These are phyloP conservation scores for Caenorhabditis wallacei DNA, from an alignment of 2,888 invertebrate genomes.

Conservation along the genomic window DNA sequence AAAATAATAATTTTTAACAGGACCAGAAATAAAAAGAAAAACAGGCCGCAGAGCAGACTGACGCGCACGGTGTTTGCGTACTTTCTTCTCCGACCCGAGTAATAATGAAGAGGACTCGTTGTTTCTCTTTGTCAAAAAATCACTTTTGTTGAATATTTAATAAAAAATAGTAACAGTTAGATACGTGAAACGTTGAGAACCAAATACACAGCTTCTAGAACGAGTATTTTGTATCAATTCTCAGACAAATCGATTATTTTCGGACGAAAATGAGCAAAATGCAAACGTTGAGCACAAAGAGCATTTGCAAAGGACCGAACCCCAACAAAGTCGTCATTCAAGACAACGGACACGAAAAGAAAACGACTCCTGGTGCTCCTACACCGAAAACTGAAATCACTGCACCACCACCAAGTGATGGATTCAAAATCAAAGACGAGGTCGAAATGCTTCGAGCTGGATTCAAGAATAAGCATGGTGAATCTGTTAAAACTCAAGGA, in stretches of 20 bases:
- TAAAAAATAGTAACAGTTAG: too few species aligned
- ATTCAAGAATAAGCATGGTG: constrained; percentile 61
- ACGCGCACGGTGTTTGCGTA: constrained; percentile 19
- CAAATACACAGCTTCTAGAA: too few species aligned
- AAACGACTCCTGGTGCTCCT: constrained; percentile 36
- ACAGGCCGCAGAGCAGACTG: not conserved
- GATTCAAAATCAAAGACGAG: constrained; percentile 59
- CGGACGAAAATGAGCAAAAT: constrained; percentile 16
- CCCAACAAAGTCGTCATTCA: constrained; percentile 46
- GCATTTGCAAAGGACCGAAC: constrained; percentile 24
- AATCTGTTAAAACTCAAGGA: constrained; percentile 56
- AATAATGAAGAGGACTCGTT: too few species aligned
- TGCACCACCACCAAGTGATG: constrained; percentile 57
- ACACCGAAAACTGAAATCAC: constrained; percentile 56
- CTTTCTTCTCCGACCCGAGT: too few species aligned
- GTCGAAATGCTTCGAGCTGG: constrained; percentile 67
- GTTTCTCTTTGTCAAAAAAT: too few species aligned
- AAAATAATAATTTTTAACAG: not conserved
- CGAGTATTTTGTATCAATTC: not conserved
- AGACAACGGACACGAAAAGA: constrained; percentile 47
- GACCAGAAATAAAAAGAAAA: not conserved
- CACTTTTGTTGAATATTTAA: not conserved
- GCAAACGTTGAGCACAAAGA: constrained; percentile 34
- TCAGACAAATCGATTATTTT: not conserved
- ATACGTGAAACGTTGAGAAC: too few species aligned